Base-by-base conservation (phyloP, 2,888 invertebrate species). In the Arge pagana region DNA sequence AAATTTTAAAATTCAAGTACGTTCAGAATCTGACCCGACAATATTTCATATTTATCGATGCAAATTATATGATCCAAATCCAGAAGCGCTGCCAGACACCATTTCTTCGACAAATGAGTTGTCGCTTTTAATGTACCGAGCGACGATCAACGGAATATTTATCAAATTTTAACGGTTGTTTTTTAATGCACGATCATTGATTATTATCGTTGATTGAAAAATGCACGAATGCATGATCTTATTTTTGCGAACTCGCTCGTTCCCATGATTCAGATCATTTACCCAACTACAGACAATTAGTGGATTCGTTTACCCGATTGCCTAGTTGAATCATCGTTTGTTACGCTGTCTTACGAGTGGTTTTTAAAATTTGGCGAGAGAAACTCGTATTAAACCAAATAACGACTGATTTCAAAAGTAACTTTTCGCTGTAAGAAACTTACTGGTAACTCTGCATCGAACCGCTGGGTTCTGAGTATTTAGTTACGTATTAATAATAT, bases 401-500 rank as follows among this genome's bases (percentile, higher is more conserved):
- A 66, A 65, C 61, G 65, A 66, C 67, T 67, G 67, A 67, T 62
- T 66, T 64, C 51, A 58, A 58, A 54, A 58, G 52, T 55, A 58
- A 45, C 51, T 33, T 37, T 50, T 42, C 42, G 48, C 16, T 19
- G 35, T 43, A 41, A 42, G 19, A 48, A 24, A 48, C 40, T 39
- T 49, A 53, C 35, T 48, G 40, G 31, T 49, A 50, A 36, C 13
- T 50, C 36, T 51, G 53, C 58, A 23, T 36, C 45, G 11, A 36
- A 21, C 24, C 48, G 11, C 31, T 50, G 42, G 49, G n/a, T n/a
- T 52, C 48, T 52, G 33, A 56, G 55, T 60, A 55, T 60, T 60
- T 58, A 58, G 54, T 60, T 61, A 16, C 24, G 33, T 33, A 45
- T 33, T 59, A 45, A 53, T 62, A 54, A 54, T 62, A 54, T 55